phyloP scores from a whole-genome alignment of 2,888 invertebrate genomes.

The Stictocephala bisonia region DNA sequence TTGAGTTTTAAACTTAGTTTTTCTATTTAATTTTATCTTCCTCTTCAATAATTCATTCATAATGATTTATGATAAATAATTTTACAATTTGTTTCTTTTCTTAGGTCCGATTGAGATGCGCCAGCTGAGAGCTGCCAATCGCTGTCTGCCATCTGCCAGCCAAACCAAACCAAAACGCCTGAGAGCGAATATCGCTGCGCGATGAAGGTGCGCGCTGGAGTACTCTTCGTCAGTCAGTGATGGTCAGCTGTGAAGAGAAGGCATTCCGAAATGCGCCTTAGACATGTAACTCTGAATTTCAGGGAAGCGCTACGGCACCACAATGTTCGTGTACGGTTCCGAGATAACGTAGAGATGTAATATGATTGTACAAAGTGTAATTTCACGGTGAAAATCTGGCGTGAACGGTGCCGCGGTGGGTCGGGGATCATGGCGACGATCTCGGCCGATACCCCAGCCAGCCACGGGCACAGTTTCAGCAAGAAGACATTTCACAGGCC shows the following conservation, averaged over 20 bases:
- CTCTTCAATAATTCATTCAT: too few species aligned
- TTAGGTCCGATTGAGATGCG: too few species aligned
- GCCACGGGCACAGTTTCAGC: conserved; percentile 96
- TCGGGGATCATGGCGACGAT: conserved; percentile 70
- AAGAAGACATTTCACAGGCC: conserved; percentile 99
- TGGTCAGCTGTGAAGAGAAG: conserved; percentile 62
- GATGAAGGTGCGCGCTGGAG: conserved; percentile 51
- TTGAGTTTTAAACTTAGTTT: too few species aligned
- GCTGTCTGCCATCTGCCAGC: too few species aligned
- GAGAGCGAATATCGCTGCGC: conserved; percentile 56
- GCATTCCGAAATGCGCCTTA: conserved; percentile 64
- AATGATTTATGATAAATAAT: too few species aligned
- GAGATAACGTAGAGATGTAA: conserved; percentile 71
- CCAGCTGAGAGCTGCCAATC: too few species aligned
- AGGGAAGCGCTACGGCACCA: conserved; percentile 64
- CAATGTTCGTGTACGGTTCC: conserved; percentile 71
- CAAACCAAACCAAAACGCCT: too few species aligned
- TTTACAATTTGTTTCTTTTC: too few species aligned
- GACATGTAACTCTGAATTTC: conserved; percentile 61
- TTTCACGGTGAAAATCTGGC: conserved; percentile 73
- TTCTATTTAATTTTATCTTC: too few species aligned
- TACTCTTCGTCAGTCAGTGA: conserved; percentile 55
- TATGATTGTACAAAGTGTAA: conserved; percentile 66
- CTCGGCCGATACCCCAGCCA: conserved; percentile 61
- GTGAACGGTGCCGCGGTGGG: conserved; percentile 70